A percentile compares a stretch with the other conserved stretches of the same genome.
Conservation (phyloP, 2,113 vertebrate species). For the Misgurnus mizolepis region DNA sequence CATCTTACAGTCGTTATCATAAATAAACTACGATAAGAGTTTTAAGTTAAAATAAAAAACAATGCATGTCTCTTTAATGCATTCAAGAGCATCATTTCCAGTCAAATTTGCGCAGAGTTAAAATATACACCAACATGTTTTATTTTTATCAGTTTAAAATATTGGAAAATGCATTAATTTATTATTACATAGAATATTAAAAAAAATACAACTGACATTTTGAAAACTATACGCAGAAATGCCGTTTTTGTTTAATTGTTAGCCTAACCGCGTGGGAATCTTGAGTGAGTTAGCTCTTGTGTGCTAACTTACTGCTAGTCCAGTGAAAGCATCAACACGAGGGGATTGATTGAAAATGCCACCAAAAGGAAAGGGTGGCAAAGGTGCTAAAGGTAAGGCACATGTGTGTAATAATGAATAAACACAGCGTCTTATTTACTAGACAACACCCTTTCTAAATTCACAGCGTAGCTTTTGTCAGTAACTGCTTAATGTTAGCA, state of each 20-base stretch:
- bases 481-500: not conserved
- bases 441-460: not conserved
- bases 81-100: not conserved
- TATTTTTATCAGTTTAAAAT: not conserved
- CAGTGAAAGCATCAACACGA: not conserved
- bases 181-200: not conserved
- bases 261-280: not conserved
- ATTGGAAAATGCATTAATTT: not conserved
- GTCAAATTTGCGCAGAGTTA: not conserved
- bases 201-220: not conserved
- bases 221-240: not conserved
- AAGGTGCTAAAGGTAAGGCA: slow-evolving; percentile 73
- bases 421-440: not conserved
- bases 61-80: not conserved
- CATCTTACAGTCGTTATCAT: not conserved
- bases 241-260: not conserved
- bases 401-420: not conserved
- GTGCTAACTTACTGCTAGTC: not conserved
- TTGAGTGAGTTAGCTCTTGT: not conserved
- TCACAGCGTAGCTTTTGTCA: not conserved
- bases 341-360: slow-evolving; percentile 65
- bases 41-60: not conserved
- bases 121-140: not conserved
- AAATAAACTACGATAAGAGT: not conserved
- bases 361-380: slow-evolving; percentile 76